Percentiles rank a stretch among this genome's conserved stretches.
phyloP scores from a whole-genome alignment of 2,888 invertebrate genomes.

The Aleiodes alternator region DNA sequence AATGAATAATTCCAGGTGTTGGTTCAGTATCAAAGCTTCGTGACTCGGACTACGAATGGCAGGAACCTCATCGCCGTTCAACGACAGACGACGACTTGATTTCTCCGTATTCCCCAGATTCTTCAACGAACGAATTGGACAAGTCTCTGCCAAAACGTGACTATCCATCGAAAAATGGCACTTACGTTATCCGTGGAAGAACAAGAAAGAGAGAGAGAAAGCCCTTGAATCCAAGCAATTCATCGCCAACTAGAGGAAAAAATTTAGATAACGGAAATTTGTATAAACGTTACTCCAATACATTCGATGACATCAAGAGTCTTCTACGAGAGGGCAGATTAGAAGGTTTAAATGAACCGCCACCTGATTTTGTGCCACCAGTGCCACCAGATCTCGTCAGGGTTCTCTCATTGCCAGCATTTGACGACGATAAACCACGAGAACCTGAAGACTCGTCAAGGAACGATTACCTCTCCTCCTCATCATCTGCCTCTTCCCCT shows the following conservation, averaged over 20 bases:
- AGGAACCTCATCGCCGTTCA: conserved; percentile 81
- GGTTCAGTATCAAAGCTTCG: conserved; percentile 84
- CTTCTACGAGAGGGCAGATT: conserved; percentile 82
- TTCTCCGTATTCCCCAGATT: conserved; percentile 82
- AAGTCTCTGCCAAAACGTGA: conserved; percentile 68
- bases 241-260: conserved; percentile 77
- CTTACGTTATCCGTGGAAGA: conserved; percentile 88
- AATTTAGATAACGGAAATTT: conserved; percentile 66
- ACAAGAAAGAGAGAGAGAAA: conserved; percentile 80
- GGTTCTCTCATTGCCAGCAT: conserved; percentile 82
- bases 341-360: conserved; percentile 76
- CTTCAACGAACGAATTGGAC: conserved; percentile 74
- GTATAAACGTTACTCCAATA: conserved; percentile 83
- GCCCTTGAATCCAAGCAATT: conserved; percentile 79
- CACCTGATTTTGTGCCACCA: conserved; percentile 80
- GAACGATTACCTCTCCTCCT: conserved; percentile 54
- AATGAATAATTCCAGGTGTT: conserved; percentile 77
- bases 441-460: conserved; percentile 72
- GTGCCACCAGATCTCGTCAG: conserved; percentile 81
- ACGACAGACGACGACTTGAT: conserved; percentile 83
- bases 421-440: conserved; percentile 79
- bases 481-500: conserved; percentile 33
- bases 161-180: conserved; percentile 80
- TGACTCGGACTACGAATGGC: conserved; percentile 84
- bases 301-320: conserved; percentile 86